phyloP scores from a whole-genome alignment of 2,888 invertebrate species.

The Aethes cnicana region DNA sequence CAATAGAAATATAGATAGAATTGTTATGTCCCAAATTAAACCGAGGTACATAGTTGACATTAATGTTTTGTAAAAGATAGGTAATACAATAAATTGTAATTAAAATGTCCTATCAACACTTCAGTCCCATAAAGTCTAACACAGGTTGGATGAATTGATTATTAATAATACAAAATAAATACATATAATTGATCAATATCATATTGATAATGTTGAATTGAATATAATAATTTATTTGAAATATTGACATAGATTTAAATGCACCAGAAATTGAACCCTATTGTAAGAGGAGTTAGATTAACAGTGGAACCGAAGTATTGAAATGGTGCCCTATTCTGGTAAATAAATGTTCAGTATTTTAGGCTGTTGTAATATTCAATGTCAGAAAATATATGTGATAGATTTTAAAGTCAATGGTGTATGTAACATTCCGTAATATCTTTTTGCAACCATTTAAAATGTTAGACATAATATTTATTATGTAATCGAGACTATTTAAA shows the following conservation, averaged over 20 bases:
- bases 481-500: constrained; percentile 17
- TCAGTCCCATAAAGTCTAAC: too few relatives aligned
- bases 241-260: constrained; percentile 4
- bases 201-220: constrained; percentile 8
- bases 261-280: constrained; percentile 15
- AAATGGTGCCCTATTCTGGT: constrained; percentile 26
- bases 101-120: constrained; percentile 19
- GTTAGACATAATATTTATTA: constrained; percentile 17
- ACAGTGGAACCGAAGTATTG: constrained; percentile 23
- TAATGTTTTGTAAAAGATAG: too few relatives aligned
- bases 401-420: constrained; percentile 20
- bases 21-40: constrained; percentile 21
- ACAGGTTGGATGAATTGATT: too few relatives aligned
- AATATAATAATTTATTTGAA: too few relatives aligned
- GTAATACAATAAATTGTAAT: constrained; percentile 1
- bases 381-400: constrained; percentile 26
- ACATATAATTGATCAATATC: neutral
- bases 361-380: constrained; percentile 21
- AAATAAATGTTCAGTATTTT: constrained; percentile 21
- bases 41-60: neutral
- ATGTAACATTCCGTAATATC: constrained; percentile 18
- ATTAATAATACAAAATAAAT: constrained; percentile 13
- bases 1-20: constrained; percentile 17
- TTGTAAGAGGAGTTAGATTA: too few relatives aligned
- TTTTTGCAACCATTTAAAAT: constrained; percentile 12